A percentile compares a stretch with the other conserved stretches of the same genome.
These are phyloP conservation scores for Tenodera sinensis DNA, from an alignment of 2,888 invertebrate genomes.

Conservation along the genomic window DNA sequence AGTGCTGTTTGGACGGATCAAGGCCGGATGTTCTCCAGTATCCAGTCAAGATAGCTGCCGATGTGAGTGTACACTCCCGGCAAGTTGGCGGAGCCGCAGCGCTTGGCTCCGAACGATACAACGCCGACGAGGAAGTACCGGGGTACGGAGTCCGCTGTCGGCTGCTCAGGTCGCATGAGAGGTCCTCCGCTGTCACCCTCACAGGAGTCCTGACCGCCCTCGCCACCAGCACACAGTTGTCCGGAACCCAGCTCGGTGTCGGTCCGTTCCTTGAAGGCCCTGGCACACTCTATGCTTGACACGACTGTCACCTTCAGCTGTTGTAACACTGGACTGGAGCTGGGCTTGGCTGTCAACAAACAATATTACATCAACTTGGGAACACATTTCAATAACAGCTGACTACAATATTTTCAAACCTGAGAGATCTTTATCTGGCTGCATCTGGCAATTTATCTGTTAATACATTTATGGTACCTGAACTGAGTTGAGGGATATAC, in stretches of 20 bases:
- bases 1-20: neutral
- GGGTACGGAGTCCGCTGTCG: neutral
- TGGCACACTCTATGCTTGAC: slow-evolving; percentile 42
- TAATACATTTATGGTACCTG: too few species aligned
- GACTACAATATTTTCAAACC: too few species aligned
- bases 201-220: slow-evolving; percentile 42
- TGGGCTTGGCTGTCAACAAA: slow-evolving; percentile 23
- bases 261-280: slow-evolving; percentile 27
- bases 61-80: slow-evolving; percentile 70
- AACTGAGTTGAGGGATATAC: too few species aligned
- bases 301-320: slow-evolving; percentile 45
- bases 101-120: slow-evolving; percentile 58
- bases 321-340: slow-evolving; percentile 43
- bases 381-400: too few species aligned
- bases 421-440: too few species aligned
- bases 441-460: too few species aligned
- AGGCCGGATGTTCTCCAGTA: slow-evolving; percentile 42
- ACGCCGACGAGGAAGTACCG: slow-evolving; percentile 56
- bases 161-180: slow-evolving; percentile 30
- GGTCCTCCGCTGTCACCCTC: slow-evolving; percentile 36
- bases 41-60: slow-evolving; percentile 62
- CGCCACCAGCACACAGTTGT: slow-evolving; percentile 49
- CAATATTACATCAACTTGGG: too few species aligned
- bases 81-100: slow-evolving; percentile 56
- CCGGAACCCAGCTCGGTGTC: slow-evolving; percentile 24